Evolutionary conservation across 2,888 invertebrate genomes (phyloP).

Genomic region (Kuschelorhynchus macadamiae): DNA sequence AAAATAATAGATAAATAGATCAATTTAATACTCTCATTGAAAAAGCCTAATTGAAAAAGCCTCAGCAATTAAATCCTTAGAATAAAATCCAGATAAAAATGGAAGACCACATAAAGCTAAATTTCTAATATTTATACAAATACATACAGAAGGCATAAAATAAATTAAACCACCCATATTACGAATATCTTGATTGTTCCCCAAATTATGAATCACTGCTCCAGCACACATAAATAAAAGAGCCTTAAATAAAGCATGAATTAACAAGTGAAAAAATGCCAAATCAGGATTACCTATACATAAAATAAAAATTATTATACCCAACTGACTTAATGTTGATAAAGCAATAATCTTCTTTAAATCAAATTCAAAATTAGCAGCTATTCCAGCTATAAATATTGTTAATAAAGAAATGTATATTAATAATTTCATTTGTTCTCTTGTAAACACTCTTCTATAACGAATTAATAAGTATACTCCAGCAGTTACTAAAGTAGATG

Average conservation of each 20-base stretch:
- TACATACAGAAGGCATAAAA: constrained; percentile 1
- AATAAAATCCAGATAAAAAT: constrained; percentile 73
- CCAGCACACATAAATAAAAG: constrained; percentile 65
- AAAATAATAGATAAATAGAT: constrained; percentile 69
- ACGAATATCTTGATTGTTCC: constrained; percentile 80
- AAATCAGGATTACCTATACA: constrained; percentile 69
- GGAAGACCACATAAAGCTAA: constrained; percentile 67
- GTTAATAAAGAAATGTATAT: constrained; percentile 73
- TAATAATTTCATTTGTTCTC: constrained; percentile 71
- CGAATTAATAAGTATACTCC: constrained; percentile 81
- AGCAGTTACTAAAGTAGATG: constrained; percentile 76
- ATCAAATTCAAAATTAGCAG: constrained; percentile 78
- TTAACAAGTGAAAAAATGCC: constrained; percentile 71
- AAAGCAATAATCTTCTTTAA: constrained; percentile 85
- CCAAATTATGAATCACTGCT: constrained; percentile 68
- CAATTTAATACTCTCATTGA: too few relatives aligned
- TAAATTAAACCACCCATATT: constrained; percentile 67
- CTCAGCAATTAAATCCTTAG: constrained; percentile 76
- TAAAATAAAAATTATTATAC: constrained; percentile 76
- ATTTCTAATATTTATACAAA: constrained; percentile 54
- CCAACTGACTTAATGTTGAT: constrained; percentile 80
- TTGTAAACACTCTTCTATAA: constrained; percentile 68
- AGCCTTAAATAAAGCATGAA: constrained; percentile 71
- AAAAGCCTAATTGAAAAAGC: constrained; percentile 69
- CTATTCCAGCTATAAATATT: constrained; percentile 75